A percentile compares a stretch with the other conserved stretches of the same genome.
Conservation (phyloP, 2,113 vertebrate species). For the Rhegmatorhina hoffmannsi region DNA sequence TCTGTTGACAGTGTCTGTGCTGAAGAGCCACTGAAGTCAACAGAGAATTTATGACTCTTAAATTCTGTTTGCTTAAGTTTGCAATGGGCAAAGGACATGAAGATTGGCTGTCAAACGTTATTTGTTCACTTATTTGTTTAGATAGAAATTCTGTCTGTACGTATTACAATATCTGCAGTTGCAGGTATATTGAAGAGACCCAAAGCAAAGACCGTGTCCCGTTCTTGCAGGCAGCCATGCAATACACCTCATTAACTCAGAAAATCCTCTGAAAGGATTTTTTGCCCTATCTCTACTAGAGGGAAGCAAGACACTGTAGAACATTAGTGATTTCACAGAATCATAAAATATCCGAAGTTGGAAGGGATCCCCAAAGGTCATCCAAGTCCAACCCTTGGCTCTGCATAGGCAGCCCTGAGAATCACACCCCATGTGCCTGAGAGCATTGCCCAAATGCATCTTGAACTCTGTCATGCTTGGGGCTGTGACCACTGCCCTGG, state of each 20-base stretch:
- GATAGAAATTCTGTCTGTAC: background rate
- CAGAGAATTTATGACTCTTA: background rate
- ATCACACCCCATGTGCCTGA: background rate
- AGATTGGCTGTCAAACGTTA: background rate
- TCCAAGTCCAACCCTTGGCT: background rate
- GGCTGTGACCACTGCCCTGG: background rate
- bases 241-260: rapidly evolving
- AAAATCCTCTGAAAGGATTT: background rate
- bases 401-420: too few species aligned
- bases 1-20: background rate
- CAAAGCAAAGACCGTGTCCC: background rate
- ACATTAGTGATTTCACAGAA: background rate
- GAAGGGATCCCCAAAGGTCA: background rate
- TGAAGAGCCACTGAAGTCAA: background rate
- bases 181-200: background rate
- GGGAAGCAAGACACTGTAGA: background rate
- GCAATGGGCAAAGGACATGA: background rate
- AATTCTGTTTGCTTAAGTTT: background rate
- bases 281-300: background rate
- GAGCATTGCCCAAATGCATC: background rate
- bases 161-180: background rate
- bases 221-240: background rate
- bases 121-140: background rate
- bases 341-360: background rate
- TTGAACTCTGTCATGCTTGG: background rate